Base-by-base conservation (phyloP, 2,888 invertebrate species). In the Ceramica pisi region DNA sequence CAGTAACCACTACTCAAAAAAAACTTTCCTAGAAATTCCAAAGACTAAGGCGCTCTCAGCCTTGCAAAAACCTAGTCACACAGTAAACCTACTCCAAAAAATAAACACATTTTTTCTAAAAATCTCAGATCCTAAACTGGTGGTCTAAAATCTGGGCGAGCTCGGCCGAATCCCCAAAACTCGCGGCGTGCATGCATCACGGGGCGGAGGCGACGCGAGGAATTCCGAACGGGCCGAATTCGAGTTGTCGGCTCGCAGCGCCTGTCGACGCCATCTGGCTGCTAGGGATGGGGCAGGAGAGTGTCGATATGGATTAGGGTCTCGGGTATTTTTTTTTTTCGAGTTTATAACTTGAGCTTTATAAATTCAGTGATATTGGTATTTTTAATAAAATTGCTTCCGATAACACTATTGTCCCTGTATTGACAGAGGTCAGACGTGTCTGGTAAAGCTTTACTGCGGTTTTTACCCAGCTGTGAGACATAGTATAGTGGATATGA, bases 191-290 rank as follows among this genome's bases (percentile, higher is more conserved):
- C 89, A 89, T 91, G 92, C 92, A 92, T 92, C 92, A 92, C 91
- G 90, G 90, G 87, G 90, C 87, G 90, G 89, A 92, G 94, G 94
- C 94, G 94, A 91, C 90, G 92, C 90, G 86, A 92, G 92, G 94
- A 92, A 94, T 94, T 92, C 94, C 94, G 91, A 88, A 88, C 93
- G 90, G 86, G 88, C 92, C 91, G 90, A 92, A 92, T 92, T 91
- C 91, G 90, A 92, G 90, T 92, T 89, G 92, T 90, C 91, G 92
- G 92, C 92, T 90, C 90, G 90, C 88, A 72, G 87, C 78, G 90
- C 91, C 92, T 94, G 94, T 94, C 95, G 92, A 90, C 95, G 92
- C 94, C 95, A 94, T 94, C 94, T 94, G 95, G 92, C 80, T 77
- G 16, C 26, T 91, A 94, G 91, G 84, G 94, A 86, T 84, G 93